These are phyloP conservation scores for Odontothrips loti DNA, from an alignment of 2,888 invertebrate genomes.

Conservation along the genomic window DNA sequence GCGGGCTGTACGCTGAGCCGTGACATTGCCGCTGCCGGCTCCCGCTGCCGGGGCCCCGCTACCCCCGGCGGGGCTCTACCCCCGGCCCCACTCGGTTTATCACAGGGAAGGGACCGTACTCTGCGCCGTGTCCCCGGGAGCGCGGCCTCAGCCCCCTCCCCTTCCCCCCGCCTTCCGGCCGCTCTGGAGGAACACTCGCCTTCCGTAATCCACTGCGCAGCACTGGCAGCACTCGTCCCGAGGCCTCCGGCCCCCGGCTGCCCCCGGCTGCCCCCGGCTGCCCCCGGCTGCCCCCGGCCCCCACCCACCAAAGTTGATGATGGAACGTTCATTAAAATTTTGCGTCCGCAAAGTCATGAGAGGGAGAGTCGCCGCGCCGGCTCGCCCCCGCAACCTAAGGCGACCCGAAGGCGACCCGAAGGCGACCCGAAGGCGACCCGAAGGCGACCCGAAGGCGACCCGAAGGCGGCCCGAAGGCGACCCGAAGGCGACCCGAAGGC, in stretches of 20 bases:
- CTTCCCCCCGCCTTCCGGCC: neutral
- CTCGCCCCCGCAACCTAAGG: no score
- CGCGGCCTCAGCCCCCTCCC: neutral
- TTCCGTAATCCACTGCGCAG: no score
- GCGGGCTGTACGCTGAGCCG: neutral
- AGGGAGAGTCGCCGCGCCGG: no score
- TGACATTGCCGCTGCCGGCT: neutral
- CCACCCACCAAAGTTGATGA: neutral
- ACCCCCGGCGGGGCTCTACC: neutral
- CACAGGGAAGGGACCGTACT: neutral
- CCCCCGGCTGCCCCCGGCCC: neutral
- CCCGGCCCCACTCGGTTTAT: neutral
- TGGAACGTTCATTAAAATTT: conserved; percentile 2
- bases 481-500: no score
- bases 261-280: neutral
- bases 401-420: no score
- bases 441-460: no score
- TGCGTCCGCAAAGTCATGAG: neutral
- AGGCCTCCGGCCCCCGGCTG: no score
- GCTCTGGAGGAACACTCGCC: neutral
- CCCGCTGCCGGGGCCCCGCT: no score
- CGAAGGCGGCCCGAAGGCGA: no score
- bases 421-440: no score
- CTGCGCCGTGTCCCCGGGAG: neutral
- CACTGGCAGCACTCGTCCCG: neutral